These are phyloP conservation scores for Leptothorax acervorum DNA, from an alignment of 2,888 invertebrate species.

Conservation along the genomic window DNA sequence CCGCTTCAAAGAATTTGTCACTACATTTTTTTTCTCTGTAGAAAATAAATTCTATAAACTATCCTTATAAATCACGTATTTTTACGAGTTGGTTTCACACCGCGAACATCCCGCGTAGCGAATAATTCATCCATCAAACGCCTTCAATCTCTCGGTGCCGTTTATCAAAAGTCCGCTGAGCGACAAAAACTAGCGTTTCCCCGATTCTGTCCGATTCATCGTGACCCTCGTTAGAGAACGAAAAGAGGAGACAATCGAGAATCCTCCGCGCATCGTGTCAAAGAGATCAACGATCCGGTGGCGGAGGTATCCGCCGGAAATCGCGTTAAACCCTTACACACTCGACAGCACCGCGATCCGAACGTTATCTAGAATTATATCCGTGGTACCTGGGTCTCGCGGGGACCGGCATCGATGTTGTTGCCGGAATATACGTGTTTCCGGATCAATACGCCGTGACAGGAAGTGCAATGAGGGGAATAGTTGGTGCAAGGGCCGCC, in stretches of 20 bases:
- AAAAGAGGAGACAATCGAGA: slow-evolving; percentile 18
- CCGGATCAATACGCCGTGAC: slow-evolving; percentile 74
- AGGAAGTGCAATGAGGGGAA: slow-evolving; percentile 67
- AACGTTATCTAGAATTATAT: slow-evolving; percentile 60
- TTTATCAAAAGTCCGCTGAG: neutral
- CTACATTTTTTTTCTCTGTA: neutral
- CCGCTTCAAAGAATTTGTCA: neutral
- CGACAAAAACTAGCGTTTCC: neutral
- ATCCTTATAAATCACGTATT: slow-evolving; percentile 11
- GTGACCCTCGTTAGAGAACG: neutral
- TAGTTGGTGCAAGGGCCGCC: slow-evolving; percentile 39
- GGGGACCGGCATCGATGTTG: slow-evolving; percentile 66
- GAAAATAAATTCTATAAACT: neutral
- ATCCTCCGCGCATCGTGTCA: slow-evolving; percentile 3
- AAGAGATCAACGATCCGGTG: neutral
- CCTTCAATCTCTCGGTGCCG: neutral
- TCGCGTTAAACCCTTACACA: slow-evolving; percentile 63
- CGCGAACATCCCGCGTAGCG: neutral
- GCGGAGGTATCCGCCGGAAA: slow-evolving; percentile 3
- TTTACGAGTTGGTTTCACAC: neutral
- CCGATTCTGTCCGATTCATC: slow-evolving; percentile 3
- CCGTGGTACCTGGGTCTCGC: slow-evolving; percentile 38
- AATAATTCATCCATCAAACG: slow-evolving; percentile 30
- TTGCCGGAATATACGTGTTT: slow-evolving; percentile 74
- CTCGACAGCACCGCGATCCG: slow-evolving; percentile 57